phyloP scores from a whole-genome alignment of 1,140 invertebrate genomes.

The Cherax quadricarinatus region DNA sequence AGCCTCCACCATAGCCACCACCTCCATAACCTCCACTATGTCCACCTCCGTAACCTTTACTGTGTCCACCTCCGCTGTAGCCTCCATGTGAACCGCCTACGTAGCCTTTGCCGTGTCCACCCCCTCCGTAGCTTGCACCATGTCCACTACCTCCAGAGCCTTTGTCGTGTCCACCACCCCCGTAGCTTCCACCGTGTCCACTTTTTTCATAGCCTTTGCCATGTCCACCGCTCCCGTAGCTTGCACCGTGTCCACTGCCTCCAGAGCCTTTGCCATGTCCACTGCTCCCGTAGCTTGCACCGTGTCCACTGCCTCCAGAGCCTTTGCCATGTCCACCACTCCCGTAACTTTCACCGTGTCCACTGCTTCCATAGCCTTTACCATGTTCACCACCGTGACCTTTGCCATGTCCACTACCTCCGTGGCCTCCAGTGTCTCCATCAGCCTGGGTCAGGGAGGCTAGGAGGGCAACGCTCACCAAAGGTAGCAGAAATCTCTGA shows the following conservation, averaged over 20 bases:
- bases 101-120: neutral
- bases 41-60: too few relatives aligned
- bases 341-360: neutral
- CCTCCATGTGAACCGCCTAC: neutral
- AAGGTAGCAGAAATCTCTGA: neutral
- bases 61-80: too few relatives aligned
- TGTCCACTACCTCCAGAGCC: neutral
- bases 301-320: neutral
- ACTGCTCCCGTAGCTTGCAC: neutral
- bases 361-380: neutral
- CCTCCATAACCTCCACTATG: too few relatives aligned
- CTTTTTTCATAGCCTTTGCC: neutral
- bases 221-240: neutral
- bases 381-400: neutral
- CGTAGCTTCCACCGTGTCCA: neutral
- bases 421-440: neutral
- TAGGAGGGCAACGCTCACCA: neutral
- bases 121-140: neutral
- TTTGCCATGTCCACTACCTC: neutral
- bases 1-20: too few relatives aligned
- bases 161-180: neutral
- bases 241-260: neutral
- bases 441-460: neutral
- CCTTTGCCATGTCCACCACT: neutral
- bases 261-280: neutral